These are phyloP conservation scores for Colletes latitarsis DNA, from an alignment of 1,140 invertebrate species.

Conservation along the genomic window DNA sequence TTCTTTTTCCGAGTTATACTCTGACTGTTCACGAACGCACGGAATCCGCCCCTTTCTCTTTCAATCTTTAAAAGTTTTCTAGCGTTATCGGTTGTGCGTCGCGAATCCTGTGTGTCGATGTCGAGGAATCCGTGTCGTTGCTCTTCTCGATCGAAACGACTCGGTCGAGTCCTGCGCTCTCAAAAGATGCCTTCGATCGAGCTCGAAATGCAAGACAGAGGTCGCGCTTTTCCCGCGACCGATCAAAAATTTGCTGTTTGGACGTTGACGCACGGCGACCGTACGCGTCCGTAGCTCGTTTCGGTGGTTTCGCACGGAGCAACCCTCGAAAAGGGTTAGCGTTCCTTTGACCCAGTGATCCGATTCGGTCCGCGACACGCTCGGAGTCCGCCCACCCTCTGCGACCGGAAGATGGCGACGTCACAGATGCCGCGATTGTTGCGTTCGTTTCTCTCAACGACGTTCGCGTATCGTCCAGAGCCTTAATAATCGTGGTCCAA, in stretches of 20 bases:
- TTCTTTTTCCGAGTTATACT: slow-evolving; percentile 43
- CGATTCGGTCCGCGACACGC: slow-evolving; percentile 31
- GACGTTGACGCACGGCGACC: too few species aligned
- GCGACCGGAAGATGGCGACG: slow-evolving; percentile 48
- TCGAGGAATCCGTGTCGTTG: too few species aligned
- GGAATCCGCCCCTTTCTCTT: background rate
- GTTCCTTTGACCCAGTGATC: slow-evolving; percentile 54
- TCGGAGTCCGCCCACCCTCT: slow-evolving; percentile 10
- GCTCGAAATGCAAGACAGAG: background rate
- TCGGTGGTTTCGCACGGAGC: background rate
- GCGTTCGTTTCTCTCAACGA: background rate
- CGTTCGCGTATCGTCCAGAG: background rate
- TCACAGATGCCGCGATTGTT: slow-evolving; percentile 21
- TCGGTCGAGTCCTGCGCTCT: background rate
- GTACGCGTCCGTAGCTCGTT: too few species aligned
- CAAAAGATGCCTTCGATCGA: background rate
- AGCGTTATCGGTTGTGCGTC: background rate
- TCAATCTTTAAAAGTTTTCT: background rate
- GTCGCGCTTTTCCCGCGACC: background rate
- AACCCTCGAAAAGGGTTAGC: background rate
- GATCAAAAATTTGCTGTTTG: background rate
- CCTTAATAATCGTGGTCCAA: too few species aligned
- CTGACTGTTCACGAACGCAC: background rate
- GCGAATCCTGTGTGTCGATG: background rate
- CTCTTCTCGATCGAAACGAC: background rate